Evolutionary conservation across 53 echinoderm and acorn worm genomes (phyloP).

Genomic region (Astropecten irregularis): DNA sequence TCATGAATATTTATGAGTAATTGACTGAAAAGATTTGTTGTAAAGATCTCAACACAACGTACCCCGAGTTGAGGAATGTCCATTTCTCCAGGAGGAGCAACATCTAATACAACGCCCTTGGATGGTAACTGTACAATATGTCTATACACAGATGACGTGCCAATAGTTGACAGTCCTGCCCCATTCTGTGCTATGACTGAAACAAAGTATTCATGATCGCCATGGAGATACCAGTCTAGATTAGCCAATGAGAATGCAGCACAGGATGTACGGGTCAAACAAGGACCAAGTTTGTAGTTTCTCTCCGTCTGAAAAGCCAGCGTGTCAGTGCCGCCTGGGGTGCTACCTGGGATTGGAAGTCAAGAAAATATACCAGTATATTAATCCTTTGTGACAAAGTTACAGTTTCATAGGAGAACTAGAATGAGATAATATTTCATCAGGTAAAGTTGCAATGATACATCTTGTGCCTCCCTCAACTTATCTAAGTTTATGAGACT

Average conservation of each 20-base stretch:
- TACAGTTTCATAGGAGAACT: too few relatives aligned
- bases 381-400: too few relatives aligned
- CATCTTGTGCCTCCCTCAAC: too few relatives aligned
- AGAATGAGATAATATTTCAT: too few relatives aligned
- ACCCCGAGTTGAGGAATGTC: conserved; percentile 13
- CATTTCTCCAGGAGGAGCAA: conserved; percentile 20
- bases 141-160: conserved; percentile 22
- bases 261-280: conserved; percentile 17
- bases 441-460: too few relatives aligned
- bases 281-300: conserved; percentile 4
- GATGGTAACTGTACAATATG: conserved; percentile 46
- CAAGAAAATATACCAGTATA: too few relatives aligned
- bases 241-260: conserved; percentile 21
- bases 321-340: conserved; percentile 25
- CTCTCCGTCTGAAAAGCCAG: background rate
- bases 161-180: conserved; percentile 31
- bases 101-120: conserved; percentile 58
- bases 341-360: conserved; percentile 6
- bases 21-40: too few relatives aligned
- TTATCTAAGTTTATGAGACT: too few relatives aligned
- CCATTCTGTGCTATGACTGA: conserved; percentile 56
- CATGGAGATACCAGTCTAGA: conserved; percentile 55
- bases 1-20: too few relatives aligned
- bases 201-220: conserved; percentile 55
- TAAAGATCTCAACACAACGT: background rate